A percentile compares a stretch with the other conserved stretches of the same genome.
Conservation (phyloP, 2,113 vertebrate genomes). For the Peromyscus maniculatus region DNA sequence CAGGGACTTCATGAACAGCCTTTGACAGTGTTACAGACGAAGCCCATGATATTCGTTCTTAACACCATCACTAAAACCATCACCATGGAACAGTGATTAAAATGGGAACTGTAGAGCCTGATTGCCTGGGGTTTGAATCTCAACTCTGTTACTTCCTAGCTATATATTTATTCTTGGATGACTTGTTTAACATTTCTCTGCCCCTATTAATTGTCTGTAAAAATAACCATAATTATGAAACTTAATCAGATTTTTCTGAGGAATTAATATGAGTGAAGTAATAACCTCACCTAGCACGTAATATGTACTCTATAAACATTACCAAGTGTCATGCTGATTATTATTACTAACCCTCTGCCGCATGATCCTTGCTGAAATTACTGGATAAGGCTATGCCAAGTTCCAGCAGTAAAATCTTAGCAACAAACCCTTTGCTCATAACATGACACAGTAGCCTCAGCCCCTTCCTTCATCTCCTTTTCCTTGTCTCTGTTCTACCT, state of each 20-base stretch:
- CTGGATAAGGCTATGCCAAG: neutral
- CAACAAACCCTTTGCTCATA: neutral
- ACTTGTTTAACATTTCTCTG: conserved; percentile 40
- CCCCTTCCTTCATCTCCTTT: neutral
- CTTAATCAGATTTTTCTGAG: neutral
- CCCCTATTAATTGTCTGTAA: conserved; percentile 36
- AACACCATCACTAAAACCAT: neutral
- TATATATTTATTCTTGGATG: conserved; percentile 1
- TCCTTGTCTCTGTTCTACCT: too few relatives aligned
- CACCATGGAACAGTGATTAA: neutral
- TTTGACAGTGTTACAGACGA: neutral
- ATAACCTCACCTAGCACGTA: neutral
- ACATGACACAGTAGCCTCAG: neutral
- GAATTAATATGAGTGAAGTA: neutral
- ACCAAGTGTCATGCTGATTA: neutral
- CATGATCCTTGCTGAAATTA: neutral
- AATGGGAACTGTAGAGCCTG: neutral
- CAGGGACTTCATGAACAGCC: neutral
- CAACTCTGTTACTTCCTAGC: neutral
- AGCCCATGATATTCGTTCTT: neutral
- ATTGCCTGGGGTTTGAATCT: neutral
- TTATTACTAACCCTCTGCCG: neutral
- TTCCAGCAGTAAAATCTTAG: neutral
- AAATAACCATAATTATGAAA: neutral
- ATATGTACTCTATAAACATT: neutral